These are phyloP conservation scores for Augochlora pura DNA, from an alignment of 1,140 invertebrate genomes.

Conservation along the genomic window DNA sequence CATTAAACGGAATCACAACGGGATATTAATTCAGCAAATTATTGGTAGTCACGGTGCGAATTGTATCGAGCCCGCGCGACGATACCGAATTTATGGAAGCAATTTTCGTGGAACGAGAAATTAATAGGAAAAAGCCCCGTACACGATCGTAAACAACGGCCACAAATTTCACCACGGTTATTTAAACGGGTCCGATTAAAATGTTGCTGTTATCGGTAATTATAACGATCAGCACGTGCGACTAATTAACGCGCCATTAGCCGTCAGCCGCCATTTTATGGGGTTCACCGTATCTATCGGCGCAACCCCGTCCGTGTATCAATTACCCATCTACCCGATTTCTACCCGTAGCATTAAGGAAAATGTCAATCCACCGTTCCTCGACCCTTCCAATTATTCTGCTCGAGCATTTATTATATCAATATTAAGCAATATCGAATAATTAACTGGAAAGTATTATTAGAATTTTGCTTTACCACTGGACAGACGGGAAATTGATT, in stretches of 20 bases:
- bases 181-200: constrained; percentile 48
- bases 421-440: too few relatives aligned
- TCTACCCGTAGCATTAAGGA: background rate
- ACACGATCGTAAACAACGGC: constrained; percentile 36
- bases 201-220: constrained; percentile 49
- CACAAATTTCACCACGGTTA: constrained; percentile 46
- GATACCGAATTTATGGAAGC: constrained; percentile 37
- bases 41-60: constrained; percentile 11
- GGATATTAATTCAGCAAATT: constrained; percentile 43
- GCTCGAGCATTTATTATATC: too few relatives aligned
- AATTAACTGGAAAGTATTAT: too few relatives aligned
- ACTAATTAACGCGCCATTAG: constrained; percentile 47
- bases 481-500: too few relatives aligned
- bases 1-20: constrained; percentile 14
- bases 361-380: background rate
- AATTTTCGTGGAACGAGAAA: constrained; percentile 32
- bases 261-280: background rate
- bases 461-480: too few relatives aligned
- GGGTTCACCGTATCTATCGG: background rate
- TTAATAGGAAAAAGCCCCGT: constrained; percentile 38
- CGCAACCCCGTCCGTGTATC: background rate
- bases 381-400: too few relatives aligned
- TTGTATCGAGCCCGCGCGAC: background rate
- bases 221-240: constrained; percentile 50
- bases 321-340: background rate